A percentile compares a stretch with the other conserved stretches of the same genome.
Conservation (phyloP, 37 sponge, comb jelly and placozoan genomes). For the Lycopodina hypogea region DNA sequence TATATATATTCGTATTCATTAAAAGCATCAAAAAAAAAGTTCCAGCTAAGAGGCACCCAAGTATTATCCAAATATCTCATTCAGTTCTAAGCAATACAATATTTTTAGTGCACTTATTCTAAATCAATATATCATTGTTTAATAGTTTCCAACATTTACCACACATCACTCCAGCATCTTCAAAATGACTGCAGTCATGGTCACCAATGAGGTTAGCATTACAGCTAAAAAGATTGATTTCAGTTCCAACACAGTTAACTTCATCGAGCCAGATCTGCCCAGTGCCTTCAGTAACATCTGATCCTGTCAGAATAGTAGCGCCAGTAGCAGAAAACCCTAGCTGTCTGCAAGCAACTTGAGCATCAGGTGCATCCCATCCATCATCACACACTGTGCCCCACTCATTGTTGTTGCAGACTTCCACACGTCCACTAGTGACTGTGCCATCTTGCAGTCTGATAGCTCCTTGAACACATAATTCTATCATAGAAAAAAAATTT, state of each 20-base stretch:
- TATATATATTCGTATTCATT: too few relatives aligned
- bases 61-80: too few relatives aligned
- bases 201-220: background rate
- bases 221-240: constrained; percentile 6
- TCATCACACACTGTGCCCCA: too few relatives aligned
- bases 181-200: constrained; percentile 8
- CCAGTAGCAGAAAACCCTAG: constrained; percentile 15
- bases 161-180: constrained; percentile 19
- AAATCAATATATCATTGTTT: too few relatives aligned
- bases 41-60: too few relatives aligned
- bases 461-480: constrained; percentile 15
- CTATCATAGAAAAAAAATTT: background rate
- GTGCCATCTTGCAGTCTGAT: constrained; percentile 26
- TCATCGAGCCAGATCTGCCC: constrained; percentile 18
- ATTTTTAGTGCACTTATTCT: too few relatives aligned
- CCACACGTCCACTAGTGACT: constrained; percentile 32
- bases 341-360: constrained; percentile 41
- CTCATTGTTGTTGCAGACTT: constrained; percentile 43
- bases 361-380: constrained; percentile 28
- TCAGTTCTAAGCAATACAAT: too few relatives aligned
- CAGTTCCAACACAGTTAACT: constrained; percentile 14
- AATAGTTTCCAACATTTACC: background rate
- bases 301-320: too few relatives aligned
- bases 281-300: too few relatives aligned
- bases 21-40: too few relatives aligned